A percentile compares a stretch with the other conserved stretches of the same genome.
phyloP scores from a whole-genome alignment of 2,797 vertebrate genomes.

The Acipenser transmontanus region DNA sequence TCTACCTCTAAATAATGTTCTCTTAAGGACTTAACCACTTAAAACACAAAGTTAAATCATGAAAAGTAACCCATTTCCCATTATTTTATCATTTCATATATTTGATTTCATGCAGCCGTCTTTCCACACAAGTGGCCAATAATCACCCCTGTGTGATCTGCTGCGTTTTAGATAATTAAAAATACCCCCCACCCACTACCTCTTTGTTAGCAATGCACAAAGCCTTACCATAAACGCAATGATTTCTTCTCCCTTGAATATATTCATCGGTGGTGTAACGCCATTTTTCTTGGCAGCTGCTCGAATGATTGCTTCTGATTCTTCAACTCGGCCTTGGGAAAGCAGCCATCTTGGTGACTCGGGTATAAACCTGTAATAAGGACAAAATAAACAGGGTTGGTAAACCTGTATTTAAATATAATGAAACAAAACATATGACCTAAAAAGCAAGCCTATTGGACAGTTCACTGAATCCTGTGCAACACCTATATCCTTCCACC shows the following conservation, averaged over 20 bases:
- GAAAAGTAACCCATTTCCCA: no score
- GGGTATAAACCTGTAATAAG: conserved; percentile 30
- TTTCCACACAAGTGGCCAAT: no score
- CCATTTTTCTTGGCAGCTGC: conserved; percentile 27
- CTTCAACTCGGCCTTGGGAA: conserved; percentile 26
- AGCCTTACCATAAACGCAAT: neutral
- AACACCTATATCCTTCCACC: no score
- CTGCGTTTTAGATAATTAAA: no score
- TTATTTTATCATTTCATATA: neutral
- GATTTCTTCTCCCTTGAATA: conserved; percentile 21
- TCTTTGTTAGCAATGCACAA: no score
- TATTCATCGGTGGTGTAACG: conserved; percentile 23
- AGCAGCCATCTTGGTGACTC: conserved; percentile 35
- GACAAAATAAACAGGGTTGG: neutral
- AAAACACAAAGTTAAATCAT: conserved; percentile 15
- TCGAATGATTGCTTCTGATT: conserved; percentile 30
- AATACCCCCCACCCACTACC: no score
- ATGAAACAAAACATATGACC: no score
- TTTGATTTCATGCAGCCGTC: neutral
- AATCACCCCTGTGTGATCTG: no score
- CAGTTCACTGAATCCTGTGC: no score
- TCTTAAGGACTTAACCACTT: conserved; percentile 20
- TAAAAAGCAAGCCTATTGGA: no score
- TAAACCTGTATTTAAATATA: neutral
- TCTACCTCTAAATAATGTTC: no score